Base-by-base conservation (phyloP, 2,888 invertebrate genomes). In the Hecatera dysodea region DNA sequence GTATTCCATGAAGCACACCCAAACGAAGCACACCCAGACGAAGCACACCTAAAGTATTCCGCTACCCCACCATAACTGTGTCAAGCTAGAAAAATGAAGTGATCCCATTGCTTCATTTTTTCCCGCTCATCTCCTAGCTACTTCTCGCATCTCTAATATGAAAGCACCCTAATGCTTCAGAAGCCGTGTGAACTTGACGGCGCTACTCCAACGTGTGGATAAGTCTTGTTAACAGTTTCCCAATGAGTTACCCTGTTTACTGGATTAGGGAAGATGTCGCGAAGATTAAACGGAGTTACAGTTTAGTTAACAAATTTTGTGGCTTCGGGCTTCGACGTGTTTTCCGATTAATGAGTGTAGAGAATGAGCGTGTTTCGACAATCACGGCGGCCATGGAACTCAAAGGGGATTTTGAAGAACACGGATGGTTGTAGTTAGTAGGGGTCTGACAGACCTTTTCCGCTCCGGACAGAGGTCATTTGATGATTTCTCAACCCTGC, bases 161-260 rank as follows among this genome's bases (percentile, higher is more conserved):
- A 19, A 44, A 17, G 48, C 12, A 48, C 33, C 55, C 7, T 55
- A 2, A 55, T 56, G 44, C 56, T 22, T 29, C 17, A 53, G 52
- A n/a, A 61, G 22, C 15, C 17, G 5, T 61, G 36, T 36, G 42
- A 73, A 53, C 50, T 67, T 48, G 36, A 59, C 12, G 12, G 11
- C 33, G 36, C 29, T 42, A 39, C 22, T 52, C 44, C 46, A 8
- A 55, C 22, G 52, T 55, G 52, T 29, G n/a, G 36, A 7, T 76
- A 53, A 59, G 62, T 39, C 53, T 55, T 63, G 59, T 67, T 79
- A 79, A 79, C 39, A 55, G 44, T 74, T 79, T 50, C 59, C 24
- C 29, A 29, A 53, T 53, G 73, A 11, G 24, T 48, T n/a, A 62
- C 42, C n/a, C 55, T 24, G 62, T 79, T 67, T 67, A 24, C 17